Evolutionary conservation across 2,113 vertebrate species (phyloP).

Genomic region (Corythaeola cristata): DNA sequence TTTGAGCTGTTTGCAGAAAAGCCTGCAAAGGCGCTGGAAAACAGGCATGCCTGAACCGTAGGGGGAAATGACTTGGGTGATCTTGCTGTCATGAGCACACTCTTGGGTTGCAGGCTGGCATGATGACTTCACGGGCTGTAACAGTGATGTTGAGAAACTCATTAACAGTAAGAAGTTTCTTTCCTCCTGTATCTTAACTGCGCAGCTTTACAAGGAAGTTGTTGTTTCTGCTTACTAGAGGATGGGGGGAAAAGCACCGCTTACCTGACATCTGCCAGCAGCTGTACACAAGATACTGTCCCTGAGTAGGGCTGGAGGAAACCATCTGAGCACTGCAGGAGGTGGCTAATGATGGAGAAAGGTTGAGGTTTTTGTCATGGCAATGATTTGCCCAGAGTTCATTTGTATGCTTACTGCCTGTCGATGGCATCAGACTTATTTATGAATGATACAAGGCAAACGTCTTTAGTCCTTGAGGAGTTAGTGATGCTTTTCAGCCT

Average conservation of each 20-base stretch:
- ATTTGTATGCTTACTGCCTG: background rate
- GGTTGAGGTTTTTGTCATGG: background rate
- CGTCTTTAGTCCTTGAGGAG: background rate
- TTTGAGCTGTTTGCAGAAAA: background rate
- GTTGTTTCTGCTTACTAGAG: background rate
- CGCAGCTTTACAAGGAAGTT: background rate
- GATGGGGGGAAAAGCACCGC: background rate
- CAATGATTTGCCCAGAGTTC: background rate
- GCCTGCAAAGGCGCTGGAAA: background rate
- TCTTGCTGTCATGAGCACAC: background rate
- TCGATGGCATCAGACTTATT: background rate
- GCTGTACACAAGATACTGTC: background rate
- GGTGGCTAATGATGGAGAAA: background rate
- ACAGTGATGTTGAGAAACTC: background rate
- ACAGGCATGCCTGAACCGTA: fast-evolving
- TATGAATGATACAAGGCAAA: background rate
- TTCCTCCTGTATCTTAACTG: background rate
- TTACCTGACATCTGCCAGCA: background rate
- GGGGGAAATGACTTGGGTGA: fast-evolving
- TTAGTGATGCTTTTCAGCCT: background rate
- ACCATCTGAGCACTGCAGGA: background rate
- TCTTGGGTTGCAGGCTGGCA: background rate
- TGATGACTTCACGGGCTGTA: background rate
- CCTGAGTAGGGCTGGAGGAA: background rate
- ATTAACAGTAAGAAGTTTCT: background rate